Conservation (phyloP, 2,797 vertebrate genomes). For the Urophycis tenuis region DNA sequence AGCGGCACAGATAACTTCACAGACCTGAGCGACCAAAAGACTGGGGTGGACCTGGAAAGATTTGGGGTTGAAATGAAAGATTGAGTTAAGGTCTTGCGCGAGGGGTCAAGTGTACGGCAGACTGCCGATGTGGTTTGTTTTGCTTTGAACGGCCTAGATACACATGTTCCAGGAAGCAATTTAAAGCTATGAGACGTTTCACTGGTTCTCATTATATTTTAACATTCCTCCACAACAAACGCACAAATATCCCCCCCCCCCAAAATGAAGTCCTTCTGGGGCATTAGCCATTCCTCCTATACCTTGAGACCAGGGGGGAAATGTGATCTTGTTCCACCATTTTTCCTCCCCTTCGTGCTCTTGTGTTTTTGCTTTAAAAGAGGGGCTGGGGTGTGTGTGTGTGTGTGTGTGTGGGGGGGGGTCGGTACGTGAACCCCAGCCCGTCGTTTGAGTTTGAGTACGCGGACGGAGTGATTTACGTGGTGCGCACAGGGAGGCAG, state of each 20-base stretch:
- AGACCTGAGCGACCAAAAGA: background rate
- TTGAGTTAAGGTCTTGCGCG: slow-evolving; percentile 35
- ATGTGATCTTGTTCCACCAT: slow-evolving; percentile 35
- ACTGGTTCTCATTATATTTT: slow-evolving; percentile 16
- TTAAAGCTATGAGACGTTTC: slow-evolving; percentile 20
- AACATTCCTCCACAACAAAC: slow-evolving; percentile 14
- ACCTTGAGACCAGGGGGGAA: slow-evolving; percentile 11
- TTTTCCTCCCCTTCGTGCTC: slow-evolving; percentile 8
- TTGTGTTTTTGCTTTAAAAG: slow-evolving; percentile 11
- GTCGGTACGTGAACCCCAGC: slow-evolving; percentile 23
- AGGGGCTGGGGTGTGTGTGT: background rate
- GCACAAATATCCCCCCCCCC: background rate
- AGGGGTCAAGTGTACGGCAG: slow-evolving; percentile 46
- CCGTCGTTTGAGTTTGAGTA: slow-evolving; percentile 56
- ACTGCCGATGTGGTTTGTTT: slow-evolving; percentile 32
- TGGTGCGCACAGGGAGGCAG: slow-evolving; percentile 41
- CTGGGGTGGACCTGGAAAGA: slow-evolving; percentile 16
- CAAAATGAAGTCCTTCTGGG: slow-evolving; percentile 14
- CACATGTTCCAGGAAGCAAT: slow-evolving; percentile 47
- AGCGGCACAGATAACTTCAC: background rate
- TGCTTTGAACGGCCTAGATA: slow-evolving; percentile 39
- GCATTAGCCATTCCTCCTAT: slow-evolving; percentile 10
- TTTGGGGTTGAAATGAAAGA: slow-evolving; percentile 40
- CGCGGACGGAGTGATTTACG: slow-evolving; percentile 45
- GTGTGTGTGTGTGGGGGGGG: background rate